Conservation (phyloP, 1,140 invertebrate species). For the Odontomachus brunneus region DNA sequence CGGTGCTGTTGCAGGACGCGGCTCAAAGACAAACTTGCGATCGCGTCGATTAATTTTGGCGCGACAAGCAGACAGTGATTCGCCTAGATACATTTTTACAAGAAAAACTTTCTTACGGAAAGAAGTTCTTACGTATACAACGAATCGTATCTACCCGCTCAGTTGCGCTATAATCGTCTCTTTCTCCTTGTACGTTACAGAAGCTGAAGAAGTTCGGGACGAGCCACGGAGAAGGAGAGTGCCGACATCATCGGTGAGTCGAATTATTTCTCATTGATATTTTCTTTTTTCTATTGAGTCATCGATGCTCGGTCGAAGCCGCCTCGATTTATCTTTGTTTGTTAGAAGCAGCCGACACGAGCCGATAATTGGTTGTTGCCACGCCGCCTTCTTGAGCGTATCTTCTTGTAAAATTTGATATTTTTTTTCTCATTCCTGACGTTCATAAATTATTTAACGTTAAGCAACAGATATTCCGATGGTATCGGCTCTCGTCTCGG, state of each 20-base stretch:
- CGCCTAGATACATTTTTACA: not conserved
- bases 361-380: slow-evolving; percentile 32
- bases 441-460: slow-evolving; percentile 21
- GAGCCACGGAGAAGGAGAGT: slow-evolving; percentile 2
- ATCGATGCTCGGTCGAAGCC: slow-evolving; percentile 63
- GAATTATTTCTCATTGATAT: slow-evolving; percentile 14
- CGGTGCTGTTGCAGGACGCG: too few relatives aligned
- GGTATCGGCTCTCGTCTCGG: not conserved
- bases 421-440: not conserved
- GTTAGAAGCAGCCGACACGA: not conserved
- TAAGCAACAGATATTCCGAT: slow-evolving; percentile 15
- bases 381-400: not conserved
- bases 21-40: not conserved
- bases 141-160: not conserved
- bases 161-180: not conserved
- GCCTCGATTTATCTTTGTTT: slow-evolving; percentile 35
- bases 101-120: not conserved
- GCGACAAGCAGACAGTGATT: slow-evolving; percentile 1
- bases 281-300: slow-evolving; percentile 64
- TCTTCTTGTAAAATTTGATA: not conserved
- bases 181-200: slow-evolving; percentile 50
- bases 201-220: slow-evolving; percentile 23
- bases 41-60: not conserved
- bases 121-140: too few relatives aligned
- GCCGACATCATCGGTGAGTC: slow-evolving; percentile 65